Base-by-base conservation (phyloP, 1,140 invertebrate genomes). In the Mercenaria mercenaria region DNA sequence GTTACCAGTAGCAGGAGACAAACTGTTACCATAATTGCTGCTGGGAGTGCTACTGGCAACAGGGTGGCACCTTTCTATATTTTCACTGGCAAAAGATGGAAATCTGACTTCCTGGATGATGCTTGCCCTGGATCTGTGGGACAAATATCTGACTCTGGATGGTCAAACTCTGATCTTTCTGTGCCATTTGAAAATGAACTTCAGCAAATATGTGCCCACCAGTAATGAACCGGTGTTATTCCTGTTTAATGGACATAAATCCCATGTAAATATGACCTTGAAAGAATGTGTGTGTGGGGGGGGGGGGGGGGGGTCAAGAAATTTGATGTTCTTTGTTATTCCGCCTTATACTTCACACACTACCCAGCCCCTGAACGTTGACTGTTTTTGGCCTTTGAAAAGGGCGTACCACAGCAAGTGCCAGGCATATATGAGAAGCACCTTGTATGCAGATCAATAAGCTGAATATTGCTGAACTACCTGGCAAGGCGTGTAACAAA, bases 81-180 rank as follows among this genome's bases (percentile, higher is more conserved):
- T 10, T 76, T 47, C 29, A n/a, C 77, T 26, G 39, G n/a, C 43
- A 43, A 4, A 20, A 26, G 41, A n/a, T n/a, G n/a, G n/a, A n/a
- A n/a, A n/a, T n/a, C n/a, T n/a, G n/a, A n/a, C n/a, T n/a, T n/a
- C n/a, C n/a, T n/a, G n/a, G n/a, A n/a, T n/a, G n/a, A n/a, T n/a
- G n/a, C n/a, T n/a, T n/a, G n/a, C n/a, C n/a, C n/a, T n/a, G n/a
- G n/a, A n/a, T n/a, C n/a, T n/a, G n/a, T n/a, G n/a, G n/a, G n/a
- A n/a, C n/a, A n/a, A 23, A 43, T 26, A 18, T 52, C 77, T n/a
- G 43, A 80, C 10, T 26, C 77, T 6, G 77, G 77, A 29, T 80
- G 77, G 77, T 80, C 77, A n/a, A 80, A 80, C 32, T 80, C 43
- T 32, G n/a, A n/a, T n/a, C n/a, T n/a, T n/a, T n/a, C n/a, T n/a